Percentiles rank a stretch among this genome's conserved stretches.
phyloP scores from a whole-genome alignment of 2,888 invertebrate genomes.

The Erebia epiphron region DNA sequence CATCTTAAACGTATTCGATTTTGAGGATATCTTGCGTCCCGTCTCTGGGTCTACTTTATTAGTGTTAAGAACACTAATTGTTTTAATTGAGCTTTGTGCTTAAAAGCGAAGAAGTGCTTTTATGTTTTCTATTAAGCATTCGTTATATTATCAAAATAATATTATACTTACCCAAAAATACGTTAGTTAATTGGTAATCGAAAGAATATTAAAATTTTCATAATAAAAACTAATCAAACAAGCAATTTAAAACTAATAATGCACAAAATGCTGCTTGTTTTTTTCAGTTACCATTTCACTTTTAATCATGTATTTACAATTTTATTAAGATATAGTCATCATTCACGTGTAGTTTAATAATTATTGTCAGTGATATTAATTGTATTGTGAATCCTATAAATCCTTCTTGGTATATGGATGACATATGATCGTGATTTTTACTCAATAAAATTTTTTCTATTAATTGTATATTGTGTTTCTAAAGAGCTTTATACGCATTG shows the following conservation, averaged over 20 bases:
- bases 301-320: conserved; percentile 47
- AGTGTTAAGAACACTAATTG: conserved; percentile 21
- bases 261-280: conserved; percentile 55
- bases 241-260: conserved; percentile 21
- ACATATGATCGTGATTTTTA: conserved; percentile 14
- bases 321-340: conserved; percentile 23
- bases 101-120: conserved; percentile 23
- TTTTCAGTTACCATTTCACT: conserved; percentile 69
- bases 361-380: conserved; percentile 71
- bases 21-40: background rate
- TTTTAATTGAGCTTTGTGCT: conserved; percentile 20
- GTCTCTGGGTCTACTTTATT: conserved; percentile 7
- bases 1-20: background rate
- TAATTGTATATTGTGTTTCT: background rate
- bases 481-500: too few relatives aligned
- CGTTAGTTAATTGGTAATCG: background rate
- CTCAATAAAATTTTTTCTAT: background rate
- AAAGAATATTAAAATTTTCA: background rate
- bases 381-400: conserved; percentile 52
- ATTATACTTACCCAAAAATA: background rate
- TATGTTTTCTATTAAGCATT: conserved; percentile 24
- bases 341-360: conserved; percentile 44
- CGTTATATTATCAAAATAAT: conserved; percentile 2
- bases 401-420: conserved; percentile 18
- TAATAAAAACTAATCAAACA: background rate